Conservation (phyloP, 1,140 invertebrate genomes). For the Anastrepha obliqua region DNA sequence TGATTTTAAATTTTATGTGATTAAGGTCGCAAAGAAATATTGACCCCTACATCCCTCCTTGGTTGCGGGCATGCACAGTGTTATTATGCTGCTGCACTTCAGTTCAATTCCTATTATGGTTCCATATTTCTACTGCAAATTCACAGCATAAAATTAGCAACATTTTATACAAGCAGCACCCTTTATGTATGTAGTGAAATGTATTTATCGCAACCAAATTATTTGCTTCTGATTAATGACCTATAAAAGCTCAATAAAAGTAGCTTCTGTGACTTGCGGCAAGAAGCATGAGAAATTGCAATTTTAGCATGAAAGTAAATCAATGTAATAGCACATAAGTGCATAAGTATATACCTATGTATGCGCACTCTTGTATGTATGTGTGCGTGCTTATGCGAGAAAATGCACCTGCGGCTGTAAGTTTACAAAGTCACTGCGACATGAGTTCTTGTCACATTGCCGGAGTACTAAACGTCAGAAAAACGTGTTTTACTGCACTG, state of each 20-base stretch:
- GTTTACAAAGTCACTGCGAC: neutral
- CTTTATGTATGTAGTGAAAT: neutral
- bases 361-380: neutral
- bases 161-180: neutral
- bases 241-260: slow-evolving; percentile 26
- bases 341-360: neutral
- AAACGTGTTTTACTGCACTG: slow-evolving; percentile 20
- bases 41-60: no score
- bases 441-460: neutral
- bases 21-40: no score
- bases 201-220: slow-evolving; percentile 1
- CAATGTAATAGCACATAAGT: neutral
- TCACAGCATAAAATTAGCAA: neutral
- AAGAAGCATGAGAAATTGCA: no score
- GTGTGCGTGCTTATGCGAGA: neutral
- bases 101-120: neutral
- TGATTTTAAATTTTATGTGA: no score
- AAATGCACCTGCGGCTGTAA: neutral
- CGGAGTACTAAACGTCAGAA: neutral
- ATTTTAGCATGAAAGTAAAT: no score
- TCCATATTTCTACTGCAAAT: neutral
- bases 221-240: neutral
- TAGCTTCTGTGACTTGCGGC: no score
- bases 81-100: no score
- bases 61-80: no score